Evolutionary conservation across 2,797 vertebrate genomes (phyloP), one percentile per base, ranked within the genome.

Genomic region (Catostomus latipinnis): DNA sequence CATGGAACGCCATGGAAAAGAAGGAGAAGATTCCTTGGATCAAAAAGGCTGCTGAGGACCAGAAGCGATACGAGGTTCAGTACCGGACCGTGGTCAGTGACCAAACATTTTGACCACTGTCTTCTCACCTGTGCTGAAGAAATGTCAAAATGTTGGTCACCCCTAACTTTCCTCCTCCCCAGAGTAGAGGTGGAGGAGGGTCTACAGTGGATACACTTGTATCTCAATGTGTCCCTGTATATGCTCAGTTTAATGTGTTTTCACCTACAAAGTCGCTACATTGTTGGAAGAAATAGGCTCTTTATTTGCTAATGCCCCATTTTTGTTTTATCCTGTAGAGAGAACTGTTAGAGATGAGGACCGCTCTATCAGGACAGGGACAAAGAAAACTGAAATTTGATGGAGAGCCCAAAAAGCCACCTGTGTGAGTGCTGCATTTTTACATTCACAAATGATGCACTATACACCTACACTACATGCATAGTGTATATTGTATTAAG

Each of bases 11-110:
- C 0, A 94, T 95, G 93, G 94, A 95, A 83, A 95, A 95, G 87
- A 95, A 95, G 78, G 93, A 95, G 89, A 95, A 95, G 85, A 95
- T 95, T 49, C 90, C 91, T 0, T 95, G 94, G 94, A 95, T 95
- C 84, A 95, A 95, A 85, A 95, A 94, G 76, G 94, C 94, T 0
- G 94, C 94, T 0, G 94, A 95, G 87, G 94, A 95, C 87, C 94
- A 95, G 93, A 95, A 94, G 82, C 87, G 94, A 89, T 95, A 94
- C 75, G 94, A 95, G 93, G 94, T 95, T 90, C 84, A 90, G 88
- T 91, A 88, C 88, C 86, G 66, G 74, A 87, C 89, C 66, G 91
- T 92, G 91, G 90, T 93, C 90, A 91, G 90, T 90, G 91, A 92
- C 87, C 88, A 90, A 86, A 67, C 76, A 81, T 86, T 87, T 85